Evolutionary conservation across 1,140 invertebrate species (phyloP).

Genomic region (Drosophila athabasca): DNA sequence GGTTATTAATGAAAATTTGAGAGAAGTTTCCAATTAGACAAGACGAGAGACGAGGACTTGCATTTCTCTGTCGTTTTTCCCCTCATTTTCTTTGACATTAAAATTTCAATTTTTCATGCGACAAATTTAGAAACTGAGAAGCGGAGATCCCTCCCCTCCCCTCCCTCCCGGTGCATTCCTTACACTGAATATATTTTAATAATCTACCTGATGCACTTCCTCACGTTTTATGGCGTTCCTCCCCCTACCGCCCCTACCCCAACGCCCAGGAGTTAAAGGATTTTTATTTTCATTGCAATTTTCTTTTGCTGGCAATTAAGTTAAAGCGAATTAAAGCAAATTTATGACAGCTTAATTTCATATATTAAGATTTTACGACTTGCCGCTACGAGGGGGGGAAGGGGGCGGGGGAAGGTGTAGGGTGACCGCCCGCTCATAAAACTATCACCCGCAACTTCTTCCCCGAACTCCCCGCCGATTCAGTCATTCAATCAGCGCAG

Average conservation of each 20-base stretch:
- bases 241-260: background rate
- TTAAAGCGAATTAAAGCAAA: constrained; percentile 80
- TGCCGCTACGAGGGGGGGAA: background rate
- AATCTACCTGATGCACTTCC: constrained; percentile 66
- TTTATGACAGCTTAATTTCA: constrained; percentile 83
- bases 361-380: constrained; percentile 80
- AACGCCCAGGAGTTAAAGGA: constrained; percentile 42
- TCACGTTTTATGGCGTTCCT: constrained; percentile 25
- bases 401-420: background rate
- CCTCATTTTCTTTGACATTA: constrained; percentile 25
- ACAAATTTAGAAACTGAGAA: constrained; percentile 49
- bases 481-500: constrained; percentile 64
- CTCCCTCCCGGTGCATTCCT: background rate
- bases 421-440: constrained; percentile 21
- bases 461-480: constrained; percentile 14
- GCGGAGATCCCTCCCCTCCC: too few relatives aligned
- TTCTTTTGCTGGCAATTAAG: constrained; percentile 72
- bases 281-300: constrained; percentile 74
- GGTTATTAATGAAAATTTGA: constrained; percentile 75
- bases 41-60: constrained; percentile 16
- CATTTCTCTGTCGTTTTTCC: background rate
- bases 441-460: background rate
- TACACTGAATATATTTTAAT: constrained; percentile 66
- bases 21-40: constrained; percentile 72
- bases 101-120: constrained; percentile 64